Percentiles rank a stretch among this genome's conserved stretches.
phyloP scores from a whole-genome alignment of 2,888 invertebrate genomes.

The Chrysolina haemoptera region DNA sequence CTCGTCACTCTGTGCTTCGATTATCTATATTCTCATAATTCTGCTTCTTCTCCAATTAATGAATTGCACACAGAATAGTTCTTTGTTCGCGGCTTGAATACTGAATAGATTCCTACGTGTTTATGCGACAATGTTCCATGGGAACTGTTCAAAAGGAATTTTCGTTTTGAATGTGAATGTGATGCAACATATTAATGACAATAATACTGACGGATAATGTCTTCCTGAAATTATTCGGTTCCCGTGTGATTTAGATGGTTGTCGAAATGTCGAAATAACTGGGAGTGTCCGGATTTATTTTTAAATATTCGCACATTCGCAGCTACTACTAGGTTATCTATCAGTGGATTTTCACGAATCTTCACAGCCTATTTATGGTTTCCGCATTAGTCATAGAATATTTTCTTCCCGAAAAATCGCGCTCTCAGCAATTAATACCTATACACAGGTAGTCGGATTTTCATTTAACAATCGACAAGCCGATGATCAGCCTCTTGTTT shows the following conservation, averaged over 20 bases:
- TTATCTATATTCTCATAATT: slow-evolving; percentile 20
- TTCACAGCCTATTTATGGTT: slow-evolving; percentile 14
- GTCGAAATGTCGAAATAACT: slow-evolving; percentile 22
- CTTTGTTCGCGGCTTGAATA: slow-evolving; percentile 17
- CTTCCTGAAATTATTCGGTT: slow-evolving; percentile 20
- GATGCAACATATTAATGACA: slow-evolving; percentile 22
- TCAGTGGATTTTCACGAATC: slow-evolving; percentile 12
- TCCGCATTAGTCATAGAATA: slow-evolving; percentile 20
- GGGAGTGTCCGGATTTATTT: slow-evolving; percentile 23
- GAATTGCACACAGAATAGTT: slow-evolving; percentile 21
- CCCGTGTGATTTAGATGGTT: slow-evolving; percentile 18
- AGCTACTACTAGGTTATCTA: slow-evolving; percentile 12
- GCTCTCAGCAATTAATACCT: background rate
- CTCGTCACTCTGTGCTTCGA: slow-evolving; percentile 4
- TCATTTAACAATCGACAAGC: background rate
- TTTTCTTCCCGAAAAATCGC: background rate
- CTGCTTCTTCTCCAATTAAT: slow-evolving; percentile 15
- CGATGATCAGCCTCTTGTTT: background rate
- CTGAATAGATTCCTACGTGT: slow-evolving; percentile 20
- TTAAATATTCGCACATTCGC: slow-evolving; percentile 16
- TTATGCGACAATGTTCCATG: slow-evolving; percentile 22
- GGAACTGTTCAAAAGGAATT: slow-evolving; percentile 22
- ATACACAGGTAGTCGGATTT: background rate
- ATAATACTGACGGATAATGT: slow-evolving; percentile 18
- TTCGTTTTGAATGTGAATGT: slow-evolving; percentile 22